phyloP scores from a whole-genome alignment of 2,797 vertebrate genomes.

The Peromyscus melanophrys region DNA sequence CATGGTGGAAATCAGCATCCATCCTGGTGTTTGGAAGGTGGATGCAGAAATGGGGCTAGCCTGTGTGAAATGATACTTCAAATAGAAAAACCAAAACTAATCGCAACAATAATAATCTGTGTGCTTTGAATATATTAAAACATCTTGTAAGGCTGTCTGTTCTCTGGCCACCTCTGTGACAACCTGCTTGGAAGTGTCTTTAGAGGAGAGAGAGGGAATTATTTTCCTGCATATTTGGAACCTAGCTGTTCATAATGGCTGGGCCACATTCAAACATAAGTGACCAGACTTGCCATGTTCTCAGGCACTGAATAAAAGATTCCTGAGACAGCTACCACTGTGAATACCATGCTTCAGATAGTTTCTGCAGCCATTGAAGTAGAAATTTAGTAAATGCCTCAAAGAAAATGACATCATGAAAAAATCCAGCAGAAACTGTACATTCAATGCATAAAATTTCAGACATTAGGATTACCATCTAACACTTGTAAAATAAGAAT shows the following conservation, averaged over 20 bases:
- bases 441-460: neutral
- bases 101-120: neutral
- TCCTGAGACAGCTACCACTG: neutral
- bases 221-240: neutral
- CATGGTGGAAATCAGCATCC: too few species aligned
- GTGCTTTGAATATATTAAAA: too few species aligned
- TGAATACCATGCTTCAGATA: neutral
- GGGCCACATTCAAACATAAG: neutral
- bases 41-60: neutral
- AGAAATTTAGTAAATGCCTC: neutral
- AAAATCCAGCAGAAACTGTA: neutral
- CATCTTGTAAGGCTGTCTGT: neutral
- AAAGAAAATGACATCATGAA: neutral
- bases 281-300: neutral
- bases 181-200: neutral
- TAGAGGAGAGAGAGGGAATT: neutral
- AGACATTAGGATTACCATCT: neutral
- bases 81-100: neutral
- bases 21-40: neutral
- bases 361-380: neutral
- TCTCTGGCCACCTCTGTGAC: neutral
- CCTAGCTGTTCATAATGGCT: neutral
- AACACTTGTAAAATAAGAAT: neutral
- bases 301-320: neutral
- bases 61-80: too few species aligned